A percentile compares a stretch with the other conserved stretches of the same genome.
Conservation (phyloP, 2,797 vertebrate species). For the Molossus alvarezi region DNA sequence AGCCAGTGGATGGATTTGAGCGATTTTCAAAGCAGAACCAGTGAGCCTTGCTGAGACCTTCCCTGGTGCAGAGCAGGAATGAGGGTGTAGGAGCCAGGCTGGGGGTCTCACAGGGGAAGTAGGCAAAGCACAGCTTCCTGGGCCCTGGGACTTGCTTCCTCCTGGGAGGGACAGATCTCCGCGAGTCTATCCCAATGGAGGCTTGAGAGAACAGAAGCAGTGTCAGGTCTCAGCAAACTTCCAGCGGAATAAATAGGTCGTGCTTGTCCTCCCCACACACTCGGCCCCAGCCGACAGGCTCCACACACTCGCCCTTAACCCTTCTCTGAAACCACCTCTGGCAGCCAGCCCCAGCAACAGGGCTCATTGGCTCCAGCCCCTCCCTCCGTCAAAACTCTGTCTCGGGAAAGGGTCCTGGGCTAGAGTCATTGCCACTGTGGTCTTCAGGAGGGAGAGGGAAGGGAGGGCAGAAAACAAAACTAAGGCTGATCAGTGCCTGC, state of each 20-base stretch:
- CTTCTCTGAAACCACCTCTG: background rate
- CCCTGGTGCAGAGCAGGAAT: background rate
- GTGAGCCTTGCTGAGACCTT: background rate
- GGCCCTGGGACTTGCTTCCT: background rate
- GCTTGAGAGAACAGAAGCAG: too few relatives aligned
- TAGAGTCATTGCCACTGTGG: rapidly evolving
- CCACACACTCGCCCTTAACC: background rate
- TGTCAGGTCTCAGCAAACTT: background rate
- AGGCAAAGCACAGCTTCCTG: background rate
- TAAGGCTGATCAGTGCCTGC: background rate
- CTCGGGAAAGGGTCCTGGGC: background rate
- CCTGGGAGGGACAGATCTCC: background rate
- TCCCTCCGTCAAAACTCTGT: background rate
- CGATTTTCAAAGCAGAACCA: background rate
- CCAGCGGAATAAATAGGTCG: background rate
- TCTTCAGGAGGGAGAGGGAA: too few relatives aligned
- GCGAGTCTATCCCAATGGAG: background rate
- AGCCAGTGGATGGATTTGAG: background rate
- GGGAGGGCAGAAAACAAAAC: background rate
- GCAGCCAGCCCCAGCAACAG: background rate
- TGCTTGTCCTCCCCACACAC: background rate
- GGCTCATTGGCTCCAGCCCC: background rate
- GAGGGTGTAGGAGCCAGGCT: background rate
- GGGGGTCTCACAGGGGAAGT: background rate
- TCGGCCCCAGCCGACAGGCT: background rate